phyloP scores from a whole-genome alignment of 1,140 invertebrate genomes.

The Drosophila pseudoobscura region DNA sequence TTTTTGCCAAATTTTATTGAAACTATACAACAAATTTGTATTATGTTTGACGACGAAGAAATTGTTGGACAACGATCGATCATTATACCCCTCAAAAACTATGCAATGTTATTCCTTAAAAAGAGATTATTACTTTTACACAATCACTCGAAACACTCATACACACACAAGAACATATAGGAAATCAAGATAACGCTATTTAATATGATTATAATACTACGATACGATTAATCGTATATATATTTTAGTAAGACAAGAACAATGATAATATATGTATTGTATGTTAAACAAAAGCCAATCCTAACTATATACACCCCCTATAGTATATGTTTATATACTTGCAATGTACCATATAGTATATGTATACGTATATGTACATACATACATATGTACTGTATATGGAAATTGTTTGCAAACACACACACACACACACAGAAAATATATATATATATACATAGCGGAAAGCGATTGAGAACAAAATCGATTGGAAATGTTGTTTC shows the following conservation, averaged over 20 bases:
- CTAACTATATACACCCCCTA: constrained; percentile 61
- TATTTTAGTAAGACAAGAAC: constrained; percentile 78
- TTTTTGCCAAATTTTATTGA: constrained; percentile 76
- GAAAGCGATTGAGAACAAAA: constrained; percentile 47
- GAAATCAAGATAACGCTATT: constrained; percentile 63
- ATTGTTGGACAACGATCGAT: constrained; percentile 63
- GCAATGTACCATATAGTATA: constrained; percentile 31
- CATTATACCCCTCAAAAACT: constrained; percentile 57
- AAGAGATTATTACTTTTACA: constrained; percentile 79
- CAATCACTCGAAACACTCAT: constrained; percentile 17
- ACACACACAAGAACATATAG: constrained; percentile 48
- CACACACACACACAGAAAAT: constrained; percentile 39
- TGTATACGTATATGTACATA: constrained; percentile 6
- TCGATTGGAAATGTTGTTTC: constrained; percentile 32
- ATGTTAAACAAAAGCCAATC: constrained; percentile 63
- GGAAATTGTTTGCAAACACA: constrained; percentile 59
- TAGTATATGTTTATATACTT: constrained; percentile 14
- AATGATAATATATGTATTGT: constrained; percentile 43
- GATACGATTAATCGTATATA: constrained; percentile 43
- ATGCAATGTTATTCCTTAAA: constrained; percentile 81
- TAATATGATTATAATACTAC: constrained; percentile 50
- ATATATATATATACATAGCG: constrained; percentile 51
- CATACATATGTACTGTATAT: constrained; percentile 44
- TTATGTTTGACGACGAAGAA: constrained; percentile 67
- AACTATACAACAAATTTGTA: constrained; percentile 52